These are phyloP conservation scores for Philhelius pedissequus DNA, from an alignment of 2,888 invertebrate species.

Conservation along the genomic window DNA sequence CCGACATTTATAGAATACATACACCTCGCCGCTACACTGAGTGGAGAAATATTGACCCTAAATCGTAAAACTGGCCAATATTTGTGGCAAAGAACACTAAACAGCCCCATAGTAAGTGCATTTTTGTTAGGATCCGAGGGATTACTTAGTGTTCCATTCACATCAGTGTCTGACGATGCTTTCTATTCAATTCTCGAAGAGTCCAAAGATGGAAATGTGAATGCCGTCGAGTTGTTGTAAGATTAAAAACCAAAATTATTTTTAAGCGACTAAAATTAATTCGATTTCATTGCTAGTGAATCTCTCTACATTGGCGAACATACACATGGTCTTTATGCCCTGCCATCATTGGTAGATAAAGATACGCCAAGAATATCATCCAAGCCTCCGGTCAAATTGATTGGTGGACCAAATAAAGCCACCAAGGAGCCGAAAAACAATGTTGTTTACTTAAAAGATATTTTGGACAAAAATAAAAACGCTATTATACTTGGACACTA, in stretches of 20 bases:
- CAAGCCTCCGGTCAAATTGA: conserved; percentile 84
- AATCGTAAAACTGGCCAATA: conserved; percentile 89
- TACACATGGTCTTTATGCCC: conserved; percentile 90
- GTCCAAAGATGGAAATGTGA: conserved; percentile 82
- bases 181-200: conserved; percentile 85
- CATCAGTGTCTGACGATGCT: conserved; percentile 92
- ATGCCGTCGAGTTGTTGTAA: conserved; percentile 83
- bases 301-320: conserved; percentile 96
- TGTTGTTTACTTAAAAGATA: conserved; percentile 80
- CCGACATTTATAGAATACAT: conserved; percentile 83
- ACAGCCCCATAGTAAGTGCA: conserved; percentile 94
- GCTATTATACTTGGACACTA: conserved; percentile 83
- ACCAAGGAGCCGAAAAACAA: conserved; percentile 75
- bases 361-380: conserved; percentile 90
- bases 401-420: conserved; percentile 85
- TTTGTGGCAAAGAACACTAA: conserved; percentile 92
- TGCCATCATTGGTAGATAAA: conserved; percentile 95
- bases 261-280: not conserved
- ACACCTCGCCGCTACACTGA: conserved; percentile 94
- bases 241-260: conserved; percentile 70
- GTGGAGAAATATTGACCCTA: conserved; percentile 91
- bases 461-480: conserved; percentile 74
- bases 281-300: conserved; percentile 82
- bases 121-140: conserved; percentile 89
- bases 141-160: conserved; percentile 91